phyloP scores from a whole-genome alignment of 2,113 vertebrate genomes.

The Furnarius figulus region DNA sequence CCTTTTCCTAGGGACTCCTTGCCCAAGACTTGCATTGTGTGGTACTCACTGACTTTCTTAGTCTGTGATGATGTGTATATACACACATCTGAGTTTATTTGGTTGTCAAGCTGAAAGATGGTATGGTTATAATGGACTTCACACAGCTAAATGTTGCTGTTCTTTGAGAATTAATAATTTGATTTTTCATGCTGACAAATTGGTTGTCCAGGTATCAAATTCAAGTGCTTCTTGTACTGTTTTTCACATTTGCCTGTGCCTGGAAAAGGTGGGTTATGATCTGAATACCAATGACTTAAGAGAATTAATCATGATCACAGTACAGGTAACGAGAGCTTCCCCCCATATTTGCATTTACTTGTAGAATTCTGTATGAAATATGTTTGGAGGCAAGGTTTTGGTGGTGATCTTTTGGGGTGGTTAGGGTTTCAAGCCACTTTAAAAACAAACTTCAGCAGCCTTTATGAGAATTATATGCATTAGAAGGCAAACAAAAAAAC shows the following conservation, averaged over 20 bases:
- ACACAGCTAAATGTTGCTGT: background rate
- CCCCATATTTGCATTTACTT: background rate
- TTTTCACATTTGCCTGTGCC: background rate
- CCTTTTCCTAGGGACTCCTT: background rate
- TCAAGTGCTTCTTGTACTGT: background rate
- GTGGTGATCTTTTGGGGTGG: background rate
- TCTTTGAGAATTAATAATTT: background rate
- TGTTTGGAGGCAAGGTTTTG: background rate
- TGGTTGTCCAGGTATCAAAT: background rate
- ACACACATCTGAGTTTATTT: background rate
- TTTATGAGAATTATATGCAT: background rate
- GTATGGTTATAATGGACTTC: background rate
- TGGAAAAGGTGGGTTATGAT: background rate
- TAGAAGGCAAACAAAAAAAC: background rate
- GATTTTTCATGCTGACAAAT: background rate
- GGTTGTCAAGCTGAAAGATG: background rate
- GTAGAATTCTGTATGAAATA: accelerated
- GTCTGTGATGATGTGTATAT: background rate
- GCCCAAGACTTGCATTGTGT: background rate
- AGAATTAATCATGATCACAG: background rate
- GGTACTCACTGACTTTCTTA: background rate
- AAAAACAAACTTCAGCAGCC: background rate
- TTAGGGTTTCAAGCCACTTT: background rate
- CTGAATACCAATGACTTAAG: background rate
- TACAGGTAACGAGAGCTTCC: background rate